Evolutionary conservation across 2,888 invertebrate species (phyloP), one percentile per base, ranked within the genome.

Genomic region (Xestia sexstrigata): DNA sequence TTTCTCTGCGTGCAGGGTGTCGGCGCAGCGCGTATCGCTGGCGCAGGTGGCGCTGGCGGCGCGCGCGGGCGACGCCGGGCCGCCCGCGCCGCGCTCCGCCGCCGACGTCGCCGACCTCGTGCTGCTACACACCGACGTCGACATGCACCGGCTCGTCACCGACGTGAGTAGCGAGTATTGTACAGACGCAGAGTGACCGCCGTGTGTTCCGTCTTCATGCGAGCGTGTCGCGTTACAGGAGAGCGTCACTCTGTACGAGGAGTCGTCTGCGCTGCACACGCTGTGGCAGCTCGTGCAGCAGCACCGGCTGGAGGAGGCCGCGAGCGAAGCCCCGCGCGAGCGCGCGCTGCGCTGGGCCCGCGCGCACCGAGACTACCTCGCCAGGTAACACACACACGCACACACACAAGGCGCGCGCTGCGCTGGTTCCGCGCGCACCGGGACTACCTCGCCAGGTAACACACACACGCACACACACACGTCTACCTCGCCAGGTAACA

Each of bases 231-330:
- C 52, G 6, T 52, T 47, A 52, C 47, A 79, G 80, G 80, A 81
- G 60, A 81, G 84, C 35, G 39, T 74, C 30, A 39, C 69, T 11
- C 45, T 66, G 30, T 62, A 74, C 81, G 82, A 78, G 70, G 84
- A 88, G 76, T 82, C 86, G 49, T 78, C 83, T 49, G 87, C 87
- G 70, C 85, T 91, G 72, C 78, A 85, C 76, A 55, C 67, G 67
- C 79, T 89, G 70, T 90, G 89, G 85, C 86, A 87, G 79, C 84
- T 89, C 52, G 90, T 85, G 75, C 91, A 89, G 82, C 75, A 81
- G 0, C 78, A 83, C 58, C 67, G 58, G 0, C n/a, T 86, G 11
- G 84, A 82, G 69, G 79, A 75, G 20, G 49, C 74, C 52, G 70
- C 68, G 66, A 9, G 1, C 42, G 42, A 0, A 9, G 11, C 0